phyloP scores from a whole-genome alignment of 2,888 invertebrate species.

The Polia nebulosa region DNA sequence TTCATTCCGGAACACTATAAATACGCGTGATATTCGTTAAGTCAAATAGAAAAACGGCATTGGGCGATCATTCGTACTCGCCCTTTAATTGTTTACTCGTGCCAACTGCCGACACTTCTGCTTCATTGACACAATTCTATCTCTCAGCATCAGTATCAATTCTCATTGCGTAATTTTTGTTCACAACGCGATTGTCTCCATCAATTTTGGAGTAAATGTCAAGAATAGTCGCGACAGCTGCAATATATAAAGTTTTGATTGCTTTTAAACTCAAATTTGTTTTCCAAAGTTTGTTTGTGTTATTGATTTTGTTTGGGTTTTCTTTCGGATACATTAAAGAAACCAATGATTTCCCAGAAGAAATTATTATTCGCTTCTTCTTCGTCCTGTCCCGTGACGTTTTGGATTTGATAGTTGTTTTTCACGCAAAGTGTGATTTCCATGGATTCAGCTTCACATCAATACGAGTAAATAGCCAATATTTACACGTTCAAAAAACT shows the following conservation, averaged over 20 bases:
- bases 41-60: conserved; percentile 74
- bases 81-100: conserved; percentile 78
- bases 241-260: conserved; percentile 40
- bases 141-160: conserved; percentile 70
- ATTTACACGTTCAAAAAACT: conserved; percentile 37
- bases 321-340: not conserved
- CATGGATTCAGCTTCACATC: not conserved
- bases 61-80: conserved; percentile 72
- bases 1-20: conserved; percentile 59
- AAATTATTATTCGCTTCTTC: not conserved
- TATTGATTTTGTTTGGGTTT: not conserved
- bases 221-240: conserved; percentile 35
- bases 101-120: conserved; percentile 74
- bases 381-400: not conserved
- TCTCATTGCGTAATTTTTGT: conserved; percentile 74
- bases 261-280: conserved; percentile 33
- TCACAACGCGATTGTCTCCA: conserved; percentile 55
- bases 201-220: conserved; percentile 59
- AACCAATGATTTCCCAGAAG: not conserved
- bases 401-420: not conserved
- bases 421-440: not conserved
- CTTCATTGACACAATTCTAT: conserved; percentile 83
- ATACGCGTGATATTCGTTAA: conserved; percentile 65
- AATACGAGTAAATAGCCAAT: conserved; percentile 16
- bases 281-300: not conserved